Percentiles rank a stretch among this genome's conserved stretches.
These are phyloP conservation scores for Neodiprion fabricii DNA, from an alignment of 1,140 invertebrate genomes.

Conservation along the genomic window DNA sequence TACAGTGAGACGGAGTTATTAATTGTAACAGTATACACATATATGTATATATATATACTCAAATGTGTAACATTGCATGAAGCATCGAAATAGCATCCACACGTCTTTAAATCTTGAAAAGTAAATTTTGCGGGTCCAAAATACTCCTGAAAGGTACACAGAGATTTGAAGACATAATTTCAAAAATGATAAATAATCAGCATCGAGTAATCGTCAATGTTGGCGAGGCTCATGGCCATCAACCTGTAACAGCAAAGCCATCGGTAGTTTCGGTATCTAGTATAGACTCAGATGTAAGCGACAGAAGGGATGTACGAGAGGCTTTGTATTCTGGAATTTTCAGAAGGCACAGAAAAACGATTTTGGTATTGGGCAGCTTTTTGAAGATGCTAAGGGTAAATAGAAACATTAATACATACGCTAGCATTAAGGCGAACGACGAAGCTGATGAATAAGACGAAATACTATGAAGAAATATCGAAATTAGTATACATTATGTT, in stretches of 20 bases:
- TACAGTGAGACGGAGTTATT: too few relatives aligned
- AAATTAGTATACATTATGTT: conserved; percentile 10
- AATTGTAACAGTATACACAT: too few relatives aligned
- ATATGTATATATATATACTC: too few relatives aligned
- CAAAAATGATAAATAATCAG: conserved; percentile 57
- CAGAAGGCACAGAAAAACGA: conserved; percentile 78
- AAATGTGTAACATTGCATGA: too few relatives aligned
- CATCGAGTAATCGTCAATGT: conserved; percentile 51
- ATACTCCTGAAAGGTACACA: not conserved
- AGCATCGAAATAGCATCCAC: not conserved
- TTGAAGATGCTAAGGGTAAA: conserved; percentile 77
- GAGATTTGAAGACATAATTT: not conserved
- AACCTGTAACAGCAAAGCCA: conserved; percentile 53
- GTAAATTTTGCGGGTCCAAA: not conserved
- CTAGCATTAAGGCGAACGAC: conserved; percentile 72
- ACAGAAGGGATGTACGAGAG: conserved; percentile 76
- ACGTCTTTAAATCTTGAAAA: not conserved
- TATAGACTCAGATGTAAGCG: conserved; percentile 68
- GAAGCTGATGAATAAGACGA: conserved; percentile 56
- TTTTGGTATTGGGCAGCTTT: conserved; percentile 80
- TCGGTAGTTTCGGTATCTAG: conserved; percentile 57
- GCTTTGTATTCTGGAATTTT: conserved; percentile 83
- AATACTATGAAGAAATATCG: conserved; percentile 10
- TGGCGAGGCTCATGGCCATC: conserved; percentile 46
- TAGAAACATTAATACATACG: conserved; percentile 79